Evolutionary conservation across 2,113 vertebrate species (phyloP).

Genomic region (Lota lota): DNA sequence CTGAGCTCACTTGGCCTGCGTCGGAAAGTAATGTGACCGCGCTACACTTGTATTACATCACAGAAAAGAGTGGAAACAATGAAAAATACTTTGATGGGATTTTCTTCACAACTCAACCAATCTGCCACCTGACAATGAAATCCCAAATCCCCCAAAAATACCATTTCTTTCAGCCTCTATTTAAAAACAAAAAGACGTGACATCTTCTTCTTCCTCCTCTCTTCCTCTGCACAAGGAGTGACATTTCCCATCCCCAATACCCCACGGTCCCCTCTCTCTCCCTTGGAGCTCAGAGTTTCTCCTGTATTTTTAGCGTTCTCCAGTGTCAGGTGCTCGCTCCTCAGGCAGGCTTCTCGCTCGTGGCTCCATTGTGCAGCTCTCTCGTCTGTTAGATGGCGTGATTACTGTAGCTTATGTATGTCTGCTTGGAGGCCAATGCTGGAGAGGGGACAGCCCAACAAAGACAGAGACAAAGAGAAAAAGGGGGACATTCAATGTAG

Average conservation of each 20-base stretch:
- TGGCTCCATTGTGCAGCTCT: background rate
- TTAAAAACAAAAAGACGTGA: slow-evolving; percentile 42
- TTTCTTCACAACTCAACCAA: background rate
- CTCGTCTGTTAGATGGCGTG: slow-evolving; percentile 83
- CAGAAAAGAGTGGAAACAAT: slow-evolving; percentile 43
- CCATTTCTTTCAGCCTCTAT: no score
- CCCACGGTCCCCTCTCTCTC: slow-evolving; percentile 32
- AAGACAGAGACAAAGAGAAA: no score
- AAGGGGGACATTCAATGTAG: no score
- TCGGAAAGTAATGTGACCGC: slow-evolving; percentile 33
- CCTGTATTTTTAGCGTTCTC: slow-evolving; percentile 23
- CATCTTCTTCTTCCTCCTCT: slow-evolving; percentile 35
- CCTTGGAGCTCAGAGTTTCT: slow-evolving; percentile 31
- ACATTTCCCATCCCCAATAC: slow-evolving; percentile 50
- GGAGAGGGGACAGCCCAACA: slow-evolving; percentile 13
- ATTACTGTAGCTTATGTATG: slow-evolving; percentile 96
- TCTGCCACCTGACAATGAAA: no score
- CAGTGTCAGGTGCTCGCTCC: slow-evolving; percentile 44
- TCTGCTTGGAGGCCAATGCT: slow-evolving; percentile 92
- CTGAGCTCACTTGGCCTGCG: slow-evolving; percentile 44
- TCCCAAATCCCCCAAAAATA: no score
- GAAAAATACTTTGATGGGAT: slow-evolving; percentile 45
- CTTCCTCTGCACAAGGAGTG: slow-evolving; percentile 19
- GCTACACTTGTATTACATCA: slow-evolving; percentile 24
- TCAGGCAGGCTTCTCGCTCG: slow-evolving; percentile 28